These are phyloP conservation scores for Harpegnathos saltator DNA, from an alignment of 1,140 invertebrate genomes.

Conservation along the genomic window DNA sequence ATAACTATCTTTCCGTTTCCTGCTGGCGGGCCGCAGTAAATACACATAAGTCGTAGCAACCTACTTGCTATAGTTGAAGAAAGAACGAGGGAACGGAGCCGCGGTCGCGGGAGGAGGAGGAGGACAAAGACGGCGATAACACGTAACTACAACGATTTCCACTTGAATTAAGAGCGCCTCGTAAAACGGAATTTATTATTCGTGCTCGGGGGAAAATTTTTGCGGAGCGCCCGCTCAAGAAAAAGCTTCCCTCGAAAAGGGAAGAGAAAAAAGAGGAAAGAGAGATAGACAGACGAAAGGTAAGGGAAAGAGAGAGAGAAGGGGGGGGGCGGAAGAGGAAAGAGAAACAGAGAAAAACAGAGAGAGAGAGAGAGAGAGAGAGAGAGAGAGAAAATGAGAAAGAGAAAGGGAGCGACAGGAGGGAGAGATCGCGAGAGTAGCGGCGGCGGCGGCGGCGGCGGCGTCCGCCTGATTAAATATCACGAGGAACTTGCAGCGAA, in stretches of 20 bases:
- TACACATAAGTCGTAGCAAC: constrained; percentile 70
- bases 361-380: constrained; percentile 21
- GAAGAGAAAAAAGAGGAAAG: neutral
- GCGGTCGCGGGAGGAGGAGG: constrained; percentile 38
- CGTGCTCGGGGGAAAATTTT: constrained; percentile 58
- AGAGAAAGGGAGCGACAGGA: constrained; percentile 22
- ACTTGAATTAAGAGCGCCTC: constrained; percentile 62
- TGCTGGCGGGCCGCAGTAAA: constrained; percentile 77
- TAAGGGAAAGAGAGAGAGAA: constrained; percentile 6
- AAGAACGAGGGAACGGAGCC: constrained; percentile 48
- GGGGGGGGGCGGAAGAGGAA: neutral
- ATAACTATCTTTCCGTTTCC: constrained; percentile 82
- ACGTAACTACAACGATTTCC: constrained; percentile 63
- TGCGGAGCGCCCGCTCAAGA: constrained; percentile 55
- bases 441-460: neutral
- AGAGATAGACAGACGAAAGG: neutral
- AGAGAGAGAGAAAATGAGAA: constrained; percentile 16
- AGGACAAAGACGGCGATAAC: constrained; percentile 59
- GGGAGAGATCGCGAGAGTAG: constrained; percentile 46
- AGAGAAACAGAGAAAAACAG: neutral
- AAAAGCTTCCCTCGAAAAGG: constrained; percentile 39
- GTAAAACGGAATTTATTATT: constrained; percentile 64
- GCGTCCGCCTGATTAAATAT: constrained; percentile 57
- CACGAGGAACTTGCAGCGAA: constrained; percentile 55
- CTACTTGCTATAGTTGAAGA: constrained; percentile 69